Base-by-base conservation (phyloP, 2,888 invertebrate species). In the Hipparchia sbordonii region DNA sequence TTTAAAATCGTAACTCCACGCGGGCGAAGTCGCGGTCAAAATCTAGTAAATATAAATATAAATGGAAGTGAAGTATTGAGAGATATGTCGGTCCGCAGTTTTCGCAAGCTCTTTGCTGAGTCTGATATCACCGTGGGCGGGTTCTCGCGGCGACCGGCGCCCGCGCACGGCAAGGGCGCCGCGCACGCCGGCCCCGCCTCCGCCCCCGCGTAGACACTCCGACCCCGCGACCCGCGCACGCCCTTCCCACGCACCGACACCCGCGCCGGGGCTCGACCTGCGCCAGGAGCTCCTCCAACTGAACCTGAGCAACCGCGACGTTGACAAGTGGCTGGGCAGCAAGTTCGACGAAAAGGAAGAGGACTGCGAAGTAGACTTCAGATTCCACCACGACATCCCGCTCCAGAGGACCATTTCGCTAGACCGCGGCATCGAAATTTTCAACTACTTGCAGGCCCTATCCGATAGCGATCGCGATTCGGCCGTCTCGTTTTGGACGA, bases 91-190 rank as follows among this genome's bases (percentile, higher is more conserved):
- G 73, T 81, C 78, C 79, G 69, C 93, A 97, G 97, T 95, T 98
- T 98, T 95, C 97, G 97, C 89, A 97, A 97, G 94, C 95, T 98
- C 90, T 97, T 98, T 95, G 96, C 96, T 89, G 97, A 97, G 90
- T 95, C 95, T 91, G 95, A 95, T 90, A 94, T 95, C 92, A 89
- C 95, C 91, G 95, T 96, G 88, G 95, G 96, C 83, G 95, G 96
- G 85, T 97, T 97, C 95, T 96, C 97, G 85, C 95, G 97, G 84
- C 96, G 97, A 91, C 96, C 97, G 92, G 94, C 97, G 85, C 96
- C 97, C 84, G 95, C 97, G 85, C 95, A 97, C 86, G 96, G 96
- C 84, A 97, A 97, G 94, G 96, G 97, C 96, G 95, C 97, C 85
- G 85, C 95, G 83, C 85, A 89, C 86, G 82, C 85, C 85, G 84